Conservation (phyloP, 1,140 invertebrate species). For the Eufriesea mexicana region DNA sequence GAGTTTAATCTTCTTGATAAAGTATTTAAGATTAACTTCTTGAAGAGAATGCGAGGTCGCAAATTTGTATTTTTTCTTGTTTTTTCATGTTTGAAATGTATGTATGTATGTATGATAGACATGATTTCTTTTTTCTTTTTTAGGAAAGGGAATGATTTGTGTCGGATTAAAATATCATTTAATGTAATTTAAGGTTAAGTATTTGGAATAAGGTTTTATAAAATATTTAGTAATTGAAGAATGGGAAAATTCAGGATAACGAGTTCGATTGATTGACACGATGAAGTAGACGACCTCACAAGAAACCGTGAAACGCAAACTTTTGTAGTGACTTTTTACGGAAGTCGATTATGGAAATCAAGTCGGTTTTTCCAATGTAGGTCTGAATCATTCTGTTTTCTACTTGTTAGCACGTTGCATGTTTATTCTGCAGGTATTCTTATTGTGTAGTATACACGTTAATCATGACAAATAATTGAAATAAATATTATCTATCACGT, state of each 20-base stretch:
- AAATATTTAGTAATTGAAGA: not conserved
- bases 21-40: too few relatives aligned
- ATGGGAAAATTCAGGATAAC: not conserved
- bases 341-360: conserved; percentile 6
- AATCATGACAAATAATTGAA: not conserved
- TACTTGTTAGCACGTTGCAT: not conserved
- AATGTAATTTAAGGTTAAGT: not conserved
- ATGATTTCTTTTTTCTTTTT: too few relatives aligned
- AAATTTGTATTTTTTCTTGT: too few relatives aligned
- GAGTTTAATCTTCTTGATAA: too few relatives aligned
- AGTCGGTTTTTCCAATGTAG: not conserved
- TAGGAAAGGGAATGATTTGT: too few relatives aligned
- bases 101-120: too few relatives aligned
- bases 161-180: not conserved
- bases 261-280: not conserved
- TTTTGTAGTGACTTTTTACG: not conserved
- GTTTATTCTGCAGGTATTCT: not conserved
- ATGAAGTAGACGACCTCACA: too few relatives aligned
- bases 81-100: too few relatives aligned
- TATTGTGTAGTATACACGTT: not conserved
- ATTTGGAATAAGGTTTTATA: too few relatives aligned
- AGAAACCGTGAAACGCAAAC: not conserved
- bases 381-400: not conserved
- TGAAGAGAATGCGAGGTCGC: too few relatives aligned
- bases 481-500: too few relatives aligned